These are phyloP conservation scores for Lasioglossum albipes DNA, from an alignment of 1,140 invertebrate species.

Conservation along the genomic window DNA sequence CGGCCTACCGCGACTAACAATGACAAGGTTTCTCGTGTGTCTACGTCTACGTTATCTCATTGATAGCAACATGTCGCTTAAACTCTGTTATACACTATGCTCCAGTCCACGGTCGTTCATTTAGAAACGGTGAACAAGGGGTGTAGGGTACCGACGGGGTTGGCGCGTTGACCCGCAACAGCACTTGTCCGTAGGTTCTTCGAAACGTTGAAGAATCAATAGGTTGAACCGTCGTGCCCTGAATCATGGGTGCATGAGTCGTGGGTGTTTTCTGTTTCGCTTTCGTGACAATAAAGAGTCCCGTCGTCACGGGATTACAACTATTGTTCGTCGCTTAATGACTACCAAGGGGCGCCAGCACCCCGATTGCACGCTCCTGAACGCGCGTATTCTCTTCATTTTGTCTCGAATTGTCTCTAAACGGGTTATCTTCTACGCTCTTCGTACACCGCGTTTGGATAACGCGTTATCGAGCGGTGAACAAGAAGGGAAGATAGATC, in stretches of 20 bases:
- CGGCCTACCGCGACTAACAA: slow-evolving; percentile 41
- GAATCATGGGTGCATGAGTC: not conserved
- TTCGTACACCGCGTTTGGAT: slow-evolving; percentile 11
- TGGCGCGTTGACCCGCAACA: slow-evolving; percentile 60
- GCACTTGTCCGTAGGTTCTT: slow-evolving; percentile 25
- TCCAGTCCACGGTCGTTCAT: not conserved
- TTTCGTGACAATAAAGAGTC: slow-evolving; percentile 13
- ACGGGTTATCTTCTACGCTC: slow-evolving; percentile 16
- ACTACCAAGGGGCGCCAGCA: slow-evolving; percentile 72
- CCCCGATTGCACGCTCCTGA: slow-evolving; percentile 43
- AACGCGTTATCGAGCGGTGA: slow-evolving; percentile 28
- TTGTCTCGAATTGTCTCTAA: not conserved
- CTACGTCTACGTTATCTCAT: slow-evolving; percentile 22
- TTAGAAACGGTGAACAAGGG: slow-evolving; percentile 47
- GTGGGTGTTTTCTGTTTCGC: not conserved
- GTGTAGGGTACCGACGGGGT: slow-evolving; percentile 22
- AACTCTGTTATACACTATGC: slow-evolving; percentile 35
- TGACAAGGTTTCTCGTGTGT: slow-evolving; percentile 26
- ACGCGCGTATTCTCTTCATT: slow-evolving; percentile 17
- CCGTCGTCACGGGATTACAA: not conserved
- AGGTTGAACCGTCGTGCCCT: slow-evolving; percentile 3
- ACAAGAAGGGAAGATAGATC: slow-evolving; percentile 31
- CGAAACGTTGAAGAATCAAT: slow-evolving; percentile 29
- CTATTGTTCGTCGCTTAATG: slow-evolving; percentile 62
- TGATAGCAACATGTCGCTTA: slow-evolving; percentile 35